A percentile compares a stretch with the other conserved stretches of the same genome.
Evolutionary conservation across 1,140 invertebrate species (phyloP).

Genomic region (Drosophila chauvacae): DNA sequence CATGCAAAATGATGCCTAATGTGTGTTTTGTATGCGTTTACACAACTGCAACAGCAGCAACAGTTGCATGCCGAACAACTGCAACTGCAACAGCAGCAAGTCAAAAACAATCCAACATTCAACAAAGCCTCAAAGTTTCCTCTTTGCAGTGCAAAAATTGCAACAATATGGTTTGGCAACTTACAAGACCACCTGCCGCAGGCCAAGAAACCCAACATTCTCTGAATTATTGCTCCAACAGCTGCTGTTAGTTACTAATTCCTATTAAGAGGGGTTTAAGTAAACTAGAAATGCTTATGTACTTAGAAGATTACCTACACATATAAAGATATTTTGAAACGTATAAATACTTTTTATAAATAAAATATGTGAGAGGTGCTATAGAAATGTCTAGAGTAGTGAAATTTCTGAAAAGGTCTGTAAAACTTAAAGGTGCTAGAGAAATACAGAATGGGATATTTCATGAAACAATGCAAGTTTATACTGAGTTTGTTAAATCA

Average conservation of each 20-base stretch:
- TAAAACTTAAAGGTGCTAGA: too few species aligned
- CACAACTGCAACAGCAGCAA: slow-evolving; percentile 41
- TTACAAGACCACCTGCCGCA: slow-evolving; percentile 32
- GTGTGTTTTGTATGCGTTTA: slow-evolving; percentile 63
- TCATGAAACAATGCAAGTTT: neutral
- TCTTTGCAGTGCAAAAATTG: slow-evolving; percentile 6
- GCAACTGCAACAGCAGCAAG: slow-evolving; percentile 22
- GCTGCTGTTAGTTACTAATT: neutral
- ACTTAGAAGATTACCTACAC: neutral
- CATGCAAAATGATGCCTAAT: slow-evolving; percentile 48
- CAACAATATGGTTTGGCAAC: slow-evolving; percentile 41
- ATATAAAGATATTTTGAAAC: neutral
- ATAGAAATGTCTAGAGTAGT: too few species aligned
- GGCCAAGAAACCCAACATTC: slow-evolving; percentile 11
- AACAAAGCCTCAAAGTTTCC: slow-evolving; percentile 29
- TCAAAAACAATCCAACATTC: slow-evolving; percentile 25
- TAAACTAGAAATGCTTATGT: neutral
- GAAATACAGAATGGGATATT: neutral
- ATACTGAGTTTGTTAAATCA: too few species aligned
- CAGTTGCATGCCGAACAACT: slow-evolving; percentile 23
- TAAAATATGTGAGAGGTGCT: neutral
- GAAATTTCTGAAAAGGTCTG: neutral
- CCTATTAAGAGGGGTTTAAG: neutral
- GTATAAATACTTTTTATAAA: neutral
- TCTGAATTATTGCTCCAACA: slow-evolving; percentile 16